Percentiles rank a stretch among this genome's conserved stretches.
Evolutionary conservation across 2,113 vertebrate species (phyloP).

Genomic region (Sturnus vulgaris): DNA sequence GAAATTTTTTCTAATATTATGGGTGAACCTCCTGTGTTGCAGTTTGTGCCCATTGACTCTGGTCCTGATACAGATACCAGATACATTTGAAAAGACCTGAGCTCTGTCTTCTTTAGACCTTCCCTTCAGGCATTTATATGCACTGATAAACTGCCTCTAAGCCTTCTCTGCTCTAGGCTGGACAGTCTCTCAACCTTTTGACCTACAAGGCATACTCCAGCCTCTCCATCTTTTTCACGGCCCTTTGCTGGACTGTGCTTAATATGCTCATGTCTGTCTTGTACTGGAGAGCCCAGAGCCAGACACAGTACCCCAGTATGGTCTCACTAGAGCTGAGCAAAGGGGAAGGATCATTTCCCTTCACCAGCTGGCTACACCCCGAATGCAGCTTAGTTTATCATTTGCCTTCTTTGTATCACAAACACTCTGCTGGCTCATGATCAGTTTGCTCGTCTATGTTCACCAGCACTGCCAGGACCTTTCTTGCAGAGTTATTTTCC

Average conservation of each 20-base stretch:
- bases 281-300: not conserved
- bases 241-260: not conserved
- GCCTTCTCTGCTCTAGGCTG: not conserved
- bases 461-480: not conserved
- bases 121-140: not conserved
- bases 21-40: fast-evolving
- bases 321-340: not conserved
- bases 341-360: not conserved
- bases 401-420: not conserved
- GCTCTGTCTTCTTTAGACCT: not conserved
- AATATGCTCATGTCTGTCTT: not conserved
- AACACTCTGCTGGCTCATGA: not conserved
- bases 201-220: not conserved
- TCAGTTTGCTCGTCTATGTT: not conserved
- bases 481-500: not conserved
- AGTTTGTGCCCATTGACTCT: not conserved
- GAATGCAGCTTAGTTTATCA: not conserved
- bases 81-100: not conserved
- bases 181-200: not conserved
- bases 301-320: not conserved
- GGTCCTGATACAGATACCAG: not conserved
- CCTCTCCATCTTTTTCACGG: not conserved
- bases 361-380: not conserved
- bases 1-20: not conserved
- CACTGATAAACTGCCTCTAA: not conserved